Base-by-base conservation (phyloP, 2,113 vertebrate species). In the Emydura subglobosa region DNA sequence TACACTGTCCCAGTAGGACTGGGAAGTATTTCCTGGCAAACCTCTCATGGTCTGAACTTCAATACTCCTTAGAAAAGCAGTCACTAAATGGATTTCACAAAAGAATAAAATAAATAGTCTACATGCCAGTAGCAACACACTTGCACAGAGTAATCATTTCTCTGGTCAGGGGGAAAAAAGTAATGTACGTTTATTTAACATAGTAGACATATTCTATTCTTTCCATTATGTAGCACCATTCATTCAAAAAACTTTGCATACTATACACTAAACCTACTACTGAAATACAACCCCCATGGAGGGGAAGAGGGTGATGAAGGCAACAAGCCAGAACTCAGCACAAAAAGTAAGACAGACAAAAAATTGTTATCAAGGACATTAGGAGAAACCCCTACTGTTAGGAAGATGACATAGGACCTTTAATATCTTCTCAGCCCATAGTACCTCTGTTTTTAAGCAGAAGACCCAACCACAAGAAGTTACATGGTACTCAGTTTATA, bases 81-180 rank as follows among this genome's bases (percentile, higher is more conserved):
- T 31, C 84, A 49, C 82, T 8, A 90, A 92, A 87, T 34, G 83
- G 82, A 68, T 92, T 94, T 80, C 91, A 85, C 53, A 78, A 88
- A 91, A 55, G 87, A 86, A 34, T 29, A 74, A 80, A 85, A 89
- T n/a, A 96, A 93, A 92, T 19, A 78, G 57, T 5, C 86, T 39
- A 78, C 6, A 11, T 83, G 91, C 90, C 44, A 85, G 82, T 42
- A 83, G 59, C 42, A 81, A 42, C n/a, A 44, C 83, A 79, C 84
- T 74, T 49, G n/a, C 16, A 65, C 85, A 83, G 29, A 72, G 49
- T 42, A 29, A 17, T 72, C 89, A 51, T 24, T 80, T n/a, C 10
- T 68, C 54, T 96, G 68, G 82, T 31, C 3, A 1, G 13, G 25
- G 82, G 86, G 89, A 86, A 44, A 31, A 90, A 91, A 87, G 34